These are phyloP conservation scores for Campodea augens DNA, from an alignment of 1,140 invertebrate species.

Conservation along the genomic window DNA sequence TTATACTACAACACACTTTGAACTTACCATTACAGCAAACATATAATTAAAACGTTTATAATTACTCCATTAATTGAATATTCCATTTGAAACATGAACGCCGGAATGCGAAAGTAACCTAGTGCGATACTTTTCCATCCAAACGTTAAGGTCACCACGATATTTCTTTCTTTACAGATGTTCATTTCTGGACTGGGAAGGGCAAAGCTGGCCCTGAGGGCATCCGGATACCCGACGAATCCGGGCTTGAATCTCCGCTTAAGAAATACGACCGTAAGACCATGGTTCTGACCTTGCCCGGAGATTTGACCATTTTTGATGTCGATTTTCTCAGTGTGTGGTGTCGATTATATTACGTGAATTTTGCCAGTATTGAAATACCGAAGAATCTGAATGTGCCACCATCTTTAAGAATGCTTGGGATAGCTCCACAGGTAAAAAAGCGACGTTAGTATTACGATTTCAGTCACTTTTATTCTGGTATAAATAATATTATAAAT, in stretches of 20 bases:
- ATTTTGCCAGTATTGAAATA: conserved; percentile 69
- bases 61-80: conserved; percentile 4
- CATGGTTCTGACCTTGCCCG: conserved; percentile 65
- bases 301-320: conserved; percentile 57
- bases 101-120: no score
- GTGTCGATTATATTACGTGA: conserved; percentile 72
- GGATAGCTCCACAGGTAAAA: conserved; percentile 75
- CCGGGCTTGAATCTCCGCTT: conserved; percentile 59
- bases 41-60: background rate
- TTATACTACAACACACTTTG: no score
- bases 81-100: background rate
- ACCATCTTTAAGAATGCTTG: conserved; percentile 78
- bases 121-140: no score
- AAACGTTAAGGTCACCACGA: no score
- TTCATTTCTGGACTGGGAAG: conserved; percentile 74
- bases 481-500: no score
- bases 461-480: no score
- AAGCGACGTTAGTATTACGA: no score
- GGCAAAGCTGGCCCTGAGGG: conserved; percentile 60
- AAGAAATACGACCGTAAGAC: conserved; percentile 62
- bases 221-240: conserved; percentile 66
- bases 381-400: conserved; percentile 58
- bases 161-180: conserved; percentile 46
- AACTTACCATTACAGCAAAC: no score
- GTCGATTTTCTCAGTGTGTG: conserved; percentile 71